A percentile compares a stretch with the other conserved stretches of the same genome.
phyloP scores from a whole-genome alignment of 2,113 vertebrate species.

The Poeciliopsis turrubarensis region DNA sequence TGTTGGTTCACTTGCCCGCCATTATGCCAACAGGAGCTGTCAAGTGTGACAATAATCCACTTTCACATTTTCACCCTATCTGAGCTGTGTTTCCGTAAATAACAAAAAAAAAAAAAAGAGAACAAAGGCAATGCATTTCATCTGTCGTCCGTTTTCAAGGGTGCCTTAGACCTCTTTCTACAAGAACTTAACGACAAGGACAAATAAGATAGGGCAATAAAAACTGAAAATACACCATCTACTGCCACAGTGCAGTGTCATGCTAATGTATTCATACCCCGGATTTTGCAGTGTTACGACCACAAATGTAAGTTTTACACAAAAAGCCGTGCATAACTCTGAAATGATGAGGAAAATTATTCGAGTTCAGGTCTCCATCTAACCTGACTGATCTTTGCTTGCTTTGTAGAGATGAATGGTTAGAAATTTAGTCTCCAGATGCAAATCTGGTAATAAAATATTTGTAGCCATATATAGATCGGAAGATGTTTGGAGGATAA shows the following conservation, averaged over 20 bases:
- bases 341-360: no score
- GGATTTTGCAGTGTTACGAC: background rate
- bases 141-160: conserved; percentile 28
- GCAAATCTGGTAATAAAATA: background rate
- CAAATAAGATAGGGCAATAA: conserved; percentile 18
- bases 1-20: conserved; percentile 16
- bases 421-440: background rate
- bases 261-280: background rate
- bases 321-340: no score
- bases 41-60: conserved; percentile 32
- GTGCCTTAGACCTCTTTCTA: conserved; percentile 42
- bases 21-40: conserved; percentile 52
- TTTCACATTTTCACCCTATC: conserved; percentile 33
- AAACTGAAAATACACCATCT: background rate
- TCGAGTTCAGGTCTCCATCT: background rate
- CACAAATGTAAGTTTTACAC: background rate
- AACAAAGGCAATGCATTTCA: conserved; percentile 29
- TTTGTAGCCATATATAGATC: background rate
- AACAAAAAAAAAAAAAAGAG: background rate
- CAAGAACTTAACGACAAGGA: conserved; percentile 37
- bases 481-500: background rate
- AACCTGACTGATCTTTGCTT: background rate
- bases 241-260: background rate
- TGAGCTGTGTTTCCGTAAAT: conserved; percentile 3
- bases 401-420: background rate